A percentile compares a stretch with the other conserved stretches of the same genome.
Evolutionary conservation across 2,888 invertebrate species (phyloP).

Genomic region (Nesidiocoris tenuis): DNA sequence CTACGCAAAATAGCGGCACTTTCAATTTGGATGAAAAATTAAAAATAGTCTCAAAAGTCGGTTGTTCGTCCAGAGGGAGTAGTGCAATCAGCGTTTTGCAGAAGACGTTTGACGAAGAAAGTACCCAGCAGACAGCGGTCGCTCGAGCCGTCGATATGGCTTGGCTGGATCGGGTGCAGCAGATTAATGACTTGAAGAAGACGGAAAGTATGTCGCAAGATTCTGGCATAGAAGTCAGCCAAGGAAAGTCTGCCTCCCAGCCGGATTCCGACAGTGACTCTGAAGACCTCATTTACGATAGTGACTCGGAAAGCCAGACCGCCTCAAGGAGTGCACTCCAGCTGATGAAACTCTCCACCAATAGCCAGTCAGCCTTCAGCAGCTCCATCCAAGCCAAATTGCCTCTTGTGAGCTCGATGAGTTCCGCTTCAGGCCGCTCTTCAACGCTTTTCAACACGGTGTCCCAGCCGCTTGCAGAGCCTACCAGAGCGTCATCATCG

Average conservation of each 20-base stretch:
- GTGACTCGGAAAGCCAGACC: constrained; percentile 55
- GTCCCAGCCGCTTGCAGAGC: neutral
- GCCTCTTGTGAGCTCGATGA: neutral
- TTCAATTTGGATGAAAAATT: constrained; percentile 48
- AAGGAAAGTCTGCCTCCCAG: constrained; percentile 21
- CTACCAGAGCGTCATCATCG: too few species aligned
- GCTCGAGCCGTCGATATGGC: constrained; percentile 58
- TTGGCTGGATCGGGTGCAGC: constrained; percentile 59
- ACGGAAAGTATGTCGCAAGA: constrained; percentile 50
- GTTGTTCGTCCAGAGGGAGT: constrained; percentile 25
- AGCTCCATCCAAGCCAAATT: neutral
- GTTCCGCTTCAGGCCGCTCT: neutral
- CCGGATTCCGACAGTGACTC: constrained; percentile 22
- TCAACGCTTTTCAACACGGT: neutral
- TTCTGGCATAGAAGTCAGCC: constrained; percentile 52
- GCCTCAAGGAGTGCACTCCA: neutral
- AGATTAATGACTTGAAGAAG: constrained; percentile 23
- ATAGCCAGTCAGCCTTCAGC: neutral
- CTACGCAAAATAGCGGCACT: neutral
- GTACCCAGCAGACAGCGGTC: constrained; percentile 40
- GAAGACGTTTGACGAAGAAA: constrained; percentile 52
- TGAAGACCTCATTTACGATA: constrained; percentile 69
- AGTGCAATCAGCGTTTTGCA: constrained; percentile 54
- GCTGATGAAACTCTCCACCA: constrained; percentile 13
- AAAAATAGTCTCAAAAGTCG: constrained; percentile 52